These are phyloP conservation scores for Pipistrellus kuhlii DNA, from an alignment of 2,797 vertebrate genomes.

Conservation along the genomic window DNA sequence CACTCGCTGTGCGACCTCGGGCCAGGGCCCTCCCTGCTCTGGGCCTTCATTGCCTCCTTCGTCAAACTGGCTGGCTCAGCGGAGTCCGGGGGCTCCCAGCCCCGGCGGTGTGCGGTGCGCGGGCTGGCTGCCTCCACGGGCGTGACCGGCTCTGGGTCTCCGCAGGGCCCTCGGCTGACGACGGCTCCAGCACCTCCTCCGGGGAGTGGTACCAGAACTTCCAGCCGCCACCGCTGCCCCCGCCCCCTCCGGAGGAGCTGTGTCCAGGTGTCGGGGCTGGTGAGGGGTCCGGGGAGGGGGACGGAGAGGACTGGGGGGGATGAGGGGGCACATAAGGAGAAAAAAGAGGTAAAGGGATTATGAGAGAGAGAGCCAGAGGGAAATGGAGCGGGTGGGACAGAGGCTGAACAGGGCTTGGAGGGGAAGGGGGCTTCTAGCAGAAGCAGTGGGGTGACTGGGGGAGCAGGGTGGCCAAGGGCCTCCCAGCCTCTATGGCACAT, in stretches of 20 bases:
- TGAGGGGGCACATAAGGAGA: background rate
- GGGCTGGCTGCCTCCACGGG: background rate
- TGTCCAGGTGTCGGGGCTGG: slow-evolving; percentile 73
- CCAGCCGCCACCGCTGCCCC: background rate
- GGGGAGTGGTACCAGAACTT: slow-evolving; percentile 88
- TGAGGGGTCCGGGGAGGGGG: background rate
- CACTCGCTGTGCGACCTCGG: background rate
- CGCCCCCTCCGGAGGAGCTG: fast-evolving
- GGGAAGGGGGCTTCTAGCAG: slow-evolving; percentile 2
- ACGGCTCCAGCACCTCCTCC: slow-evolving; percentile 87
- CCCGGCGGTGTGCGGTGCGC: background rate
- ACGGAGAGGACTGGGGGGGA: background rate
- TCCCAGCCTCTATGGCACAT: too few relatives aligned
- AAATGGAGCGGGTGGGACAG: background rate
- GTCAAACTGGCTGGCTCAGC: background rate
- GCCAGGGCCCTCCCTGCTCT: background rate
- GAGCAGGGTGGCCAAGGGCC: background rate
- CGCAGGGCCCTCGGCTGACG: background rate
- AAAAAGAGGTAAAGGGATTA: background rate
- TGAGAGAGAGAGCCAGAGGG: too few relatives aligned
- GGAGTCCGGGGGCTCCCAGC: background rate
- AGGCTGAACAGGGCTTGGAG: background rate
- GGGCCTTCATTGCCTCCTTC: background rate
- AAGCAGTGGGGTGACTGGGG: background rate
- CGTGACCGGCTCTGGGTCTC: background rate